Evolutionary conservation across 2,888 invertebrate genomes (phyloP).

Genomic region (Andrena fulva): DNA sequence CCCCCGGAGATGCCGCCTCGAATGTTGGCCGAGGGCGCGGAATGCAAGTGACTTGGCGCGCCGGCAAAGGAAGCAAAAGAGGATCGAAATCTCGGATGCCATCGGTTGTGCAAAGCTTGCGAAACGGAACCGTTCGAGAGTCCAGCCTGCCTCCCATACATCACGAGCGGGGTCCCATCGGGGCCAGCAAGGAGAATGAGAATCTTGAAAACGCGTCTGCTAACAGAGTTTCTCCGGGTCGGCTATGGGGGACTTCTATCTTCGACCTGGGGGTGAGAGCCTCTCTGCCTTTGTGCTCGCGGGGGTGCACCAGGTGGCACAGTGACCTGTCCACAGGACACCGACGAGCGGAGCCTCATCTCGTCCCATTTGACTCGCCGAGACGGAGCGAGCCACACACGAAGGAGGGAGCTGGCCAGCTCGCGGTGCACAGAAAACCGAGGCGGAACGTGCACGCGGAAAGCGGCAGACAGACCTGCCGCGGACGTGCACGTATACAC

Average conservation of each 20-base stretch:
- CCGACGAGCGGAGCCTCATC: background rate
- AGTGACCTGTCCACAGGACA: conserved; percentile 49
- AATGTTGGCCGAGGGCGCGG: conserved; percentile 33
- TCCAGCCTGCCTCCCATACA: background rate
- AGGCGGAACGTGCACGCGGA: conserved; percentile 42
- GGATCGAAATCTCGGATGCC: conserved; percentile 49
- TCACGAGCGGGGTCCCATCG: background rate
- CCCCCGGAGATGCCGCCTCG: conserved; percentile 1
- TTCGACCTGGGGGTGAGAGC: background rate
- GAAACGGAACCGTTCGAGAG: conserved; percentile 18
- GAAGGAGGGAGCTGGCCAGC: conserved; percentile 19
- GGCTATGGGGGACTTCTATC: background rate
- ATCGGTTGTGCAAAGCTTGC: conserved; percentile 17
- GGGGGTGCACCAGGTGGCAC: conserved; percentile 27
- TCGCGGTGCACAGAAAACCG: background rate
- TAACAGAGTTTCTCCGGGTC: too few species aligned
- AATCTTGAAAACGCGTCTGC: conserved; percentile 22
- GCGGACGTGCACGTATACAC: conserved; percentile 39
- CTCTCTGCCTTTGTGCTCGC: conserved; percentile 12
- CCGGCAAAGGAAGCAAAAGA: conserved; percentile 35
- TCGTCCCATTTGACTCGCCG: conserved; percentile 42
- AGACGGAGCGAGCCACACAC: conserved; percentile 56
- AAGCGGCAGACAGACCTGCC: conserved; percentile 35
- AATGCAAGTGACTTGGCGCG: conserved; percentile 45
- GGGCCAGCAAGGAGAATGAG: conserved; percentile 12